Conservation (phyloP, 2,113 vertebrate genomes). For the Ophiodon elongatus region DNA sequence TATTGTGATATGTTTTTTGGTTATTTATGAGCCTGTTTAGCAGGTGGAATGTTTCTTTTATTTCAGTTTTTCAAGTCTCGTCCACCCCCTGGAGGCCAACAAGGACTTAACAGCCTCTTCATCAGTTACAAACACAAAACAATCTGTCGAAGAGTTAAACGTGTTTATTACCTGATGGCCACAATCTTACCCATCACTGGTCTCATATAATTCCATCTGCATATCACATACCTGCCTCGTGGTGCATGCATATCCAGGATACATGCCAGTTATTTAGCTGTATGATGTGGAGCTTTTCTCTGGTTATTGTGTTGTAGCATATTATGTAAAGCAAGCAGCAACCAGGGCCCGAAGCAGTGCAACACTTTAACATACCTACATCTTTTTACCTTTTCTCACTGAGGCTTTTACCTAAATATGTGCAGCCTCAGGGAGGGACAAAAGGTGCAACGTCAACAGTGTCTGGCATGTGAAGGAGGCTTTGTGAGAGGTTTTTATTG, state of each 20-base stretch:
- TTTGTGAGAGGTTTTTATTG: slow-evolving; percentile 12
- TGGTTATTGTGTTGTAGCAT: slow-evolving; percentile 27
- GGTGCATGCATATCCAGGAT: slow-evolving; percentile 6
- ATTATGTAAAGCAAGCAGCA: slow-evolving; percentile 34
- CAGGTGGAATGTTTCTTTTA: slow-evolving; percentile 59
- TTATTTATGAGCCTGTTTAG: slow-evolving; percentile 72
- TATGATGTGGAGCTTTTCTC: slow-evolving; percentile 33
- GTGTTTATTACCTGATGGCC: slow-evolving; percentile 13
- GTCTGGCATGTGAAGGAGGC: slow-evolving; percentile 14
- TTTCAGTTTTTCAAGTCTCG: slow-evolving; percentile 38
- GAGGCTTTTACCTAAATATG: neutral
- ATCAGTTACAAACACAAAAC: slow-evolving; percentile 31
- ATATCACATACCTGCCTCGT: slow-evolving; percentile 19
- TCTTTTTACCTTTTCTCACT: neutral
- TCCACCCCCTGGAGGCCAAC: slow-evolving; percentile 6
- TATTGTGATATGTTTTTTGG: slow-evolving; percentile 48
- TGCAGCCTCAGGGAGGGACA: neutral
- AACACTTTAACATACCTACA: slow-evolving; percentile 2
- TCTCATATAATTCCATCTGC: slow-evolving; percentile 24
- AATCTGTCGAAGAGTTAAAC: neutral
- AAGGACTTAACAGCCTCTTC: slow-evolving; percentile 36
- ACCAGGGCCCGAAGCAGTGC: slow-evolving; percentile 9
- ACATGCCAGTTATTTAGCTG: slow-evolving; percentile 45
- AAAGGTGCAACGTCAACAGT: neutral
- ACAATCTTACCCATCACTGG: neutral